Base-by-base conservation (phyloP, 2,888 invertebrate species). In the Watsonalla cultraria region DNA sequence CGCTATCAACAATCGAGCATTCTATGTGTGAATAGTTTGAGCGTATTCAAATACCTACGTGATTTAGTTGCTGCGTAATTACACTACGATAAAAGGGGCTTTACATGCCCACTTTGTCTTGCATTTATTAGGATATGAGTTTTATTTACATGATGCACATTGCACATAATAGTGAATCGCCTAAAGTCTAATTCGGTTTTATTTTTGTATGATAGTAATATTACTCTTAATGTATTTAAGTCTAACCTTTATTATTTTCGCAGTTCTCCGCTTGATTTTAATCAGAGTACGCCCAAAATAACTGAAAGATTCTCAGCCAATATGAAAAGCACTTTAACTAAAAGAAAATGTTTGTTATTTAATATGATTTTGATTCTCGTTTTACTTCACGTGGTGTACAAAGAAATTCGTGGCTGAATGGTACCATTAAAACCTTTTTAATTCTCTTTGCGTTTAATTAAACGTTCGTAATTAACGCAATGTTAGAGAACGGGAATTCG, bases 1-100 rank as follows among this genome's bases (percentile, higher is more conserved):
- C 56, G 53, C 55, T 52, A 51, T 35, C 54, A 61, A 60, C 57
- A 57, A 64, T 62, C 56, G 58, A 45, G 39, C 50, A 52, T 48
- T 59, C 54, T 57, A 49, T 37, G 49, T 49, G 14, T 56, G 56
- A 64, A 59, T 60, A 58, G 58, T 56, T 55, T 49, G 15, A 37
- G 49, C 37, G 37, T 49, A 49, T 37, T 49, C 49, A 49, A 49
- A 49, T 49, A 49, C 5, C 42, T 42, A 42, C 42, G 42, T 42
- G 42, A 42, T 11, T 42, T 42, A 42, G 9, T 42, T 42, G 9
- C 11, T 42, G 8, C 11, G 42, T 11, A 42, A 42, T 42, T 42
- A 42, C 42, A 42, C 42, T 42, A 42, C 11, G 5, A 42, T 42
- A 42, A 42, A 11, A 42, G 11, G 42, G 42, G 11, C 11, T 42